phyloP scores from a whole-genome alignment of 2,113 vertebrate species.

The Tiliqua scincoides region DNA sequence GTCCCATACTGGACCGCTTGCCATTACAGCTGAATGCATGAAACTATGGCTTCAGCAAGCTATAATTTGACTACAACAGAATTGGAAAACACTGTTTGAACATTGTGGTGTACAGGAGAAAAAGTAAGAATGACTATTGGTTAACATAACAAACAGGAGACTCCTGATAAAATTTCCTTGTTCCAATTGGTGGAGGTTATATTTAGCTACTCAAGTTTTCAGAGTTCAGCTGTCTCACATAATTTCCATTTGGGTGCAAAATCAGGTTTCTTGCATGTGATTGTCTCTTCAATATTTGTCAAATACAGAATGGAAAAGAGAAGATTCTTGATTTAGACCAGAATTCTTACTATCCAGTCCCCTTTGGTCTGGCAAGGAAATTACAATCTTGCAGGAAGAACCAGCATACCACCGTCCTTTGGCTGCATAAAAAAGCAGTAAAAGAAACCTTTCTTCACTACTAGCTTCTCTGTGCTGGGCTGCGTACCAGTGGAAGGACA shows the following conservation, averaged over 20 bases:
- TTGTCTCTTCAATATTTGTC: background rate
- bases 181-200: too few relatives aligned
- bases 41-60: background rate
- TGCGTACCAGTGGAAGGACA: background rate
- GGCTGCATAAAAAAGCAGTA: background rate
- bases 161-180: too few relatives aligned
- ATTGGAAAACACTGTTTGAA: background rate
- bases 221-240: background rate
- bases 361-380: background rate
- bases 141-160: too few relatives aligned
- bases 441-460: background rate
- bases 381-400: background rate
- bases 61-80: background rate
- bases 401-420: background rate
- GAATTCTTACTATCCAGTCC: background rate
- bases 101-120: background rate
- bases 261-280: too few relatives aligned
- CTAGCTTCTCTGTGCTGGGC: background rate
- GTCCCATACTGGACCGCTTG: background rate
- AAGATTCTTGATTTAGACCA: background rate
- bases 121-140: background rate
- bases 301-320: background rate
- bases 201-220: background rate
- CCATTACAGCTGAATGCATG: background rate
- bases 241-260: background rate